Percentiles rank a stretch among this genome's conserved stretches.
These are phyloP conservation scores for Calypte anna DNA, from an alignment of 2,113 vertebrate genomes.

Conservation along the genomic window DNA sequence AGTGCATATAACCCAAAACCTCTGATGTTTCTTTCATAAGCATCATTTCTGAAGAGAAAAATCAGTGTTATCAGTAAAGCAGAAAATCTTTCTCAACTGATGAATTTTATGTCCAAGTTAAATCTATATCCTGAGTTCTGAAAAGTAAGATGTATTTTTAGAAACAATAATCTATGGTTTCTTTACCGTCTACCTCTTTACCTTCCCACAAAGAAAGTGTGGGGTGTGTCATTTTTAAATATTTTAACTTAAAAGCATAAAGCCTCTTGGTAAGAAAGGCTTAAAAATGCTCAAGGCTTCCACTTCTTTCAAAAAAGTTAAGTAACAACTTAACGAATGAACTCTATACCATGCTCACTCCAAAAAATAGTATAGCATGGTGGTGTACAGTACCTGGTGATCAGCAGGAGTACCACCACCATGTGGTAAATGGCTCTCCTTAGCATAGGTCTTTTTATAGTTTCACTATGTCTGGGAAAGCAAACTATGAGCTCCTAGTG, in stretches of 20 bases:
- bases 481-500: neutral
- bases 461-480: neutral
- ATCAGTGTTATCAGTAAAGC: neutral
- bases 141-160: neutral
- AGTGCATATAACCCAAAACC: neutral
- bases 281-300: neutral
- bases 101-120: neutral
- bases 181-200: neutral
- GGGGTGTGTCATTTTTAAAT: no score
- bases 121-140: neutral
- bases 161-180: neutral
- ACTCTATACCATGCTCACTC: neutral
- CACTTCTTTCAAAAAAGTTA: neutral
- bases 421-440: neutral
- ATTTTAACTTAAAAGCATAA: neutral
- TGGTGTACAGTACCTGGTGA: neutral
- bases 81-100: neutral
- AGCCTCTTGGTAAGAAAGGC: neutral
- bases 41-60: neutral
- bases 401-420: neutral
- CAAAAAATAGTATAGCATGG: neutral
- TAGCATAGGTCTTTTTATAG: neutral
- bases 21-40: neutral
- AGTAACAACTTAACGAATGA: neutral
- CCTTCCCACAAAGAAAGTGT: neutral